Conservation (phyloP, 2,888 invertebrate genomes). For the Clunio marinus region DNA sequence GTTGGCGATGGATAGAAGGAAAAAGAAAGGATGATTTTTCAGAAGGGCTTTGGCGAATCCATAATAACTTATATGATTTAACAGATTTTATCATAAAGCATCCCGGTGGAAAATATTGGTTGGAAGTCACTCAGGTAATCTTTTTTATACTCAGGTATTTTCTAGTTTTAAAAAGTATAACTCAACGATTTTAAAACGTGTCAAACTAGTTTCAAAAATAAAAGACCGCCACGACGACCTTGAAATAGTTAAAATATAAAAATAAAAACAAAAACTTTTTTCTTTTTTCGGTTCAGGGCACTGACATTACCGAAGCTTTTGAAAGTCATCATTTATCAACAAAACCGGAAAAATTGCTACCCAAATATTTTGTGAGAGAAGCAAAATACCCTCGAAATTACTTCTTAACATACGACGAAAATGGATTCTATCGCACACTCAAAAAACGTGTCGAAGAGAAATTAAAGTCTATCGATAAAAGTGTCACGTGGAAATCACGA, state of each 20-base stretch:
- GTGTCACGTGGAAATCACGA: conserved; percentile 41
- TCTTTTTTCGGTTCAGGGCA: too few relatives aligned
- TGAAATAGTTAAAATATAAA: neutral
- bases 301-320: conserved; percentile 77
- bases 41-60: conserved; percentile 73
- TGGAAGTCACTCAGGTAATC: conserved; percentile 63
- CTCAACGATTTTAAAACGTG: too few relatives aligned
- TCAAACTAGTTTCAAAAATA: neutral
- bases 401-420: conserved; percentile 66
- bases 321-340: conserved; percentile 66
- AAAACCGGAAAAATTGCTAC: conserved; percentile 57
- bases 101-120: conserved; percentile 80
- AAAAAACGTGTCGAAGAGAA: conserved; percentile 58
- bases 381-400: conserved; percentile 62
- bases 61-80: conserved; percentile 78
- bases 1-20: conserved; percentile 57
- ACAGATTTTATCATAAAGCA: conserved; percentile 71
- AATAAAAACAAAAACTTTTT: too few relatives aligned
- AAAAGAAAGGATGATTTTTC: conserved; percentile 67
- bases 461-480: conserved; percentile 55
- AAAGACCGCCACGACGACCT: neutral
- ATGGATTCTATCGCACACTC: conserved; percentile 70
- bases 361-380: conserved; percentile 62
- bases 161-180: too few relatives aligned
- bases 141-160: too few relatives aligned